Evolutionary conservation across 2,797 vertebrate species (phyloP).

Genomic region (Lacerta viridis): DNA sequence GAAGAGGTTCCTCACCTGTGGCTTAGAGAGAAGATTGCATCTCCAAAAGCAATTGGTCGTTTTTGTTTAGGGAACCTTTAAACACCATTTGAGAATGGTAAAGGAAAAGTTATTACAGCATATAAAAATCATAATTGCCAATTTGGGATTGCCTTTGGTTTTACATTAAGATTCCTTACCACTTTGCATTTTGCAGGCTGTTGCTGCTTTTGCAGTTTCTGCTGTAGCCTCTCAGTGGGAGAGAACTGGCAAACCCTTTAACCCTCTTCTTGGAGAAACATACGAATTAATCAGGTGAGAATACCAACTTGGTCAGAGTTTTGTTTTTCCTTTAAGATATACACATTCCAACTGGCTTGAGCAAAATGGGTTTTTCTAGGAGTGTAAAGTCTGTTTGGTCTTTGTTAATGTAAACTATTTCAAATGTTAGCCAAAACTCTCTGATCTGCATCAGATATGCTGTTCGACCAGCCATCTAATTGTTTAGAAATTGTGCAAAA

Average conservation of each 20-base stretch:
- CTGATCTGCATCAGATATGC: not conserved
- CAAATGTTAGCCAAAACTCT: not conserved
- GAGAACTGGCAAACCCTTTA: conserved; percentile 98
- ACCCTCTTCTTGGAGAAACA: conserved; percentile 96
- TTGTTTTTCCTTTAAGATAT: not conserved
- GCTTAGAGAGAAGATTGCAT: not conserved
- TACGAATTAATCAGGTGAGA: conserved; percentile 92
- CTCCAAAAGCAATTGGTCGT: not conserved
- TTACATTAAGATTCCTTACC: conserved; percentile 5
- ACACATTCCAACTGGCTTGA: not conserved
- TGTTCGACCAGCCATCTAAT: not conserved
- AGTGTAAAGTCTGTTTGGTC: not conserved
- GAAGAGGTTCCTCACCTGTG: too few species aligned
- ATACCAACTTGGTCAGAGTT: not conserved
- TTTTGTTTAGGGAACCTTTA: not conserved
- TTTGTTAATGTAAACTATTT: not conserved
- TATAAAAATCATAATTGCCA: not conserved
- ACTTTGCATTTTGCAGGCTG: conserved; percentile 79
- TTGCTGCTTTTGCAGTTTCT: conserved; percentile 97
- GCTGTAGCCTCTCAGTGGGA: conserved; percentile 99
- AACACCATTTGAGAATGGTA: not conserved
- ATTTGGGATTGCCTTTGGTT: not conserved
- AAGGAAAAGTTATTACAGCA: conserved; percentile 10
- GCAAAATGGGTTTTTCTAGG: not conserved
- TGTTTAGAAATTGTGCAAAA: not conserved